phyloP scores from a whole-genome alignment of 2,797 vertebrate species.

The Catharus ustulatus region DNA sequence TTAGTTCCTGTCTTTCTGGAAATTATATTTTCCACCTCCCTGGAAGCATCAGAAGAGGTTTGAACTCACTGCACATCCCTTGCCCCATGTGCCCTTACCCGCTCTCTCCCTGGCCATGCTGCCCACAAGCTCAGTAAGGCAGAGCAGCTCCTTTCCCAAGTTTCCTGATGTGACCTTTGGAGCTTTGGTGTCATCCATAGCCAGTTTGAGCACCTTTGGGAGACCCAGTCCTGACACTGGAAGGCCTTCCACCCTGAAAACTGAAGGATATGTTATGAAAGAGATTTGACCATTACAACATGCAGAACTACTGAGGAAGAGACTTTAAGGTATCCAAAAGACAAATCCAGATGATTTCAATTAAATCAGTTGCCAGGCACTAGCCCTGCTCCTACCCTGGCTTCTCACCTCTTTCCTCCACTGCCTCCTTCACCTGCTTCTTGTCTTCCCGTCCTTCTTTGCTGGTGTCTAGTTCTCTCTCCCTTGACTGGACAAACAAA shows the following conservation, averaged over 20 bases:
- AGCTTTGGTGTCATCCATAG: background rate
- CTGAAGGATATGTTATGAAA: background rate
- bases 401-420: background rate
- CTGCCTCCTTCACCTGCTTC: background rate
- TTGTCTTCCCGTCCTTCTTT: background rate
- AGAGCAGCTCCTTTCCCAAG: background rate
- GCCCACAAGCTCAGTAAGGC: background rate
- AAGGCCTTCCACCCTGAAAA: background rate
- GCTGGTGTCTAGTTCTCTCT: background rate
- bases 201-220: background rate
- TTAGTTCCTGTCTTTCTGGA: background rate
- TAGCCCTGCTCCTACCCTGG: background rate
- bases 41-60: background rate
- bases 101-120: rapidly evolving
- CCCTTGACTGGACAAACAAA: background rate
- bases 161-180: background rate
- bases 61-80: background rate
- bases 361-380: background rate
- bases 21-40: background rate
- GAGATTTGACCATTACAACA: background rate
- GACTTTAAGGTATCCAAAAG: background rate
- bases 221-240: background rate
- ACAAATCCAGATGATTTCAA: background rate
- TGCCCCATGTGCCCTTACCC: background rate
- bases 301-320: background rate